Base-by-base conservation (phyloP, 2,888 invertebrate species). In the Drosophila diplacantha region DNA sequence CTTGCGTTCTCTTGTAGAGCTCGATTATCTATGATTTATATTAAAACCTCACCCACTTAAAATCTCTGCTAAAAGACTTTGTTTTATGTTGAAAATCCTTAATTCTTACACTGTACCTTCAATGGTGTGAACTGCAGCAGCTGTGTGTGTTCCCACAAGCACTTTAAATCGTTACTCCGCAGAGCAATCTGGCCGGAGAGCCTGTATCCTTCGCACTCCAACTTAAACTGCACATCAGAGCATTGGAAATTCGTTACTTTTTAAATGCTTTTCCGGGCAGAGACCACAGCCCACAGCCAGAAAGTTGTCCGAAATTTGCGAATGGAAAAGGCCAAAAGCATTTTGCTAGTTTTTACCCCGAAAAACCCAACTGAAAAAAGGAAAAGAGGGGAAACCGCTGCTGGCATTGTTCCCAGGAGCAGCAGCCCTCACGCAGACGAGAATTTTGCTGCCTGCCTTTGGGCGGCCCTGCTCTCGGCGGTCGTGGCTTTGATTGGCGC, bases 61-160 rank as follows among this genome's bases (percentile, higher is more conserved):
- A 14, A 8, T 16, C 18, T 29, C 8, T 8, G 1, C 2, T 14
- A 9, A 31, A 20, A 9, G 0, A 5, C 11, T 20, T 29, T 11
- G 6, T 37, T 39, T n/a, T 39, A 14, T 11, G 2, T 51, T n/a
- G 1, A 0, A 16, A 32, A 20, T 24, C 34, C 18, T 16, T 2
- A 12, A 18, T 43, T 35, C 22, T 31, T 14, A 31, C 11, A 12
- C 24, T 24, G 35, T n/a, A 11, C 24, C 3, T n/a, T 73, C 67
- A 59, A 62, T 80, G 78, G 69, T 78, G 78, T 73, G 83, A 78
- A 81, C 50, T n/a, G 26, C 63, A 67, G 52, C 78, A 78, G 81
- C 78, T 78, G 77, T 46, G 50, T 49, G 53, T 57, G 16, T 24
- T 16, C 38, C 22, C 20, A 24, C 31, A 22, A 16, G 11, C 39